Evolutionary conservation across 2,113 vertebrate species (phyloP), one percentile per base, ranked within the genome.

Genomic region (Malaclemys terrapin): DNA sequence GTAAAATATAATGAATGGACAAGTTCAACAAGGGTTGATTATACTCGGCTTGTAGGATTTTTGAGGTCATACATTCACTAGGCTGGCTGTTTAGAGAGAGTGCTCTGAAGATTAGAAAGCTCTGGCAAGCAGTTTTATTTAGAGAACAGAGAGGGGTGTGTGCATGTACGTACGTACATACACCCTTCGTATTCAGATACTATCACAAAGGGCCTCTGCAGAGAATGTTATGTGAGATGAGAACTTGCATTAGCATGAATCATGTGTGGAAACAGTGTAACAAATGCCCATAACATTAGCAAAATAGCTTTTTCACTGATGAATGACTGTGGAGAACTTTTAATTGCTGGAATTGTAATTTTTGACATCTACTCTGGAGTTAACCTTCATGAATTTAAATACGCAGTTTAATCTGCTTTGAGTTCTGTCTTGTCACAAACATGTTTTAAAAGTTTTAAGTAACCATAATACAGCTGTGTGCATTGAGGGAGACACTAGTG

Each of bases 391-490:
- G 35, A 50, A 80, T n/a, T 13, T 84, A 86, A 76, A 45, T 69
- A 16, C 6, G 2, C 12, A 54, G 57, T 94, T 97, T 80, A 80
- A 80, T 81, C 47, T 57, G 10, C 6, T 20, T 38, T 93, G 80
- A 4, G 2, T 91, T 95, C 81, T 78, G 80, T 88, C 82, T 69
- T 96, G 83, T 65, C 6, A 52, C 52, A 88, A 91, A 50, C 54
- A 45, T 84, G 19, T 90, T 79, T 31, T 65, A 49, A 56, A 65
- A 93, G 52, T 93, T 95, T 84, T 90, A 86, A 94, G 75, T 90
- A 50, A 72, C 56, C 49, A 8, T 57, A 42, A 29, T 89, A 81
- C 88, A 98, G 89, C 94, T 96, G 87, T 91, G 84, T 75, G 19
- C 5, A 31, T 85, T 88, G 78, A n/a, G 89, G 90, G 91, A 86